Evolutionary conservation across 1,140 invertebrate genomes (phyloP), one percentile per base, ranked within the genome.

Genomic region (Theocolax elegans): DNA sequence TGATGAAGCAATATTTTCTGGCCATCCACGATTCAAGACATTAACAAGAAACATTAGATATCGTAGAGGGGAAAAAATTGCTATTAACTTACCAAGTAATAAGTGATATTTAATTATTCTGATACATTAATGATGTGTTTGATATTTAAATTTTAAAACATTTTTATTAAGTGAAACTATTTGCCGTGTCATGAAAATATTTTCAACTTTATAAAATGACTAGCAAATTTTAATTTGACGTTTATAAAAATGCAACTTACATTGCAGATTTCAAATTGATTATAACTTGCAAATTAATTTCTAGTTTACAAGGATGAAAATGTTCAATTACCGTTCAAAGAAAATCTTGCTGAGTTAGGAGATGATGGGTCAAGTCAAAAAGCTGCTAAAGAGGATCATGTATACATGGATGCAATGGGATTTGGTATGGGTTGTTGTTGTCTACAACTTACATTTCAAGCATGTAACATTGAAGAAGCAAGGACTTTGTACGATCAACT

Each of bases 341-440:
- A 96, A 89, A 87, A 93, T 89, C 84, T 95, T 86, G 23, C 74
- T 23, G 68, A 67, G 10, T 79, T 88, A 8, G 88, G 88, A 2
- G 92, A 97, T 72, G 93, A 96, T 82, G 90, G 93, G 21, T 90
- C 89, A 67, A 89, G 82, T 80, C 86, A 77, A 17, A 87, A 85
- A 46, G 90, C 89, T n/a, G 90, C 91, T 1, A 86, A 90, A 75
- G 91, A 92, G 2, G 92, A 97, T 87, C 94, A 96, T 79, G 92
- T 99, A 68, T 96, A 98, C 77, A 92, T 99, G 92, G 98, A 99
- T 85, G 95, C 96, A 1, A 99, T 99, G 97, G 97, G 96, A 35
- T 99, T 99, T 85, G 98, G 98, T 44, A 99, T 99, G 98, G 98
- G 98, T 35, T 97, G 95, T 81, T 98, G 95, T 79, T 99, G 98